Evolutionary conservation across 1,140 invertebrate genomes (phyloP), one percentile per base, ranked within the genome.

Genomic region (Mactra quadrangularis): DNA sequence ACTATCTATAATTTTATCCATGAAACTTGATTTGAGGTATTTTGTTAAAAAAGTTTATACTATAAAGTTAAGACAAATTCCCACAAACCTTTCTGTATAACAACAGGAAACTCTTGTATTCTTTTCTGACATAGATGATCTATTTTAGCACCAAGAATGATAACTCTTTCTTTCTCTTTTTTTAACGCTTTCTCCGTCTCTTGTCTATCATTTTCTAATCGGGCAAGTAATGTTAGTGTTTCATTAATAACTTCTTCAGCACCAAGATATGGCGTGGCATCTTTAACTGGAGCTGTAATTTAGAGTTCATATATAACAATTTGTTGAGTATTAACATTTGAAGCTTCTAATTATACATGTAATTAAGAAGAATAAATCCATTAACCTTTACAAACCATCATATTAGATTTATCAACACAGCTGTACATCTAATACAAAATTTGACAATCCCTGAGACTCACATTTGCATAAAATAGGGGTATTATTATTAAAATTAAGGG

Each of bases 71-170:
- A n/a, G n/a, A n/a, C n/a, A n/a, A n/a, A n/a, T n/a, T n/a, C n/a
- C n/a, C n/a, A n/a, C n/a, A n/a, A n/a, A 92, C 92, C 92, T 88
- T 83, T 90, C 59, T 93, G 91, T 22, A 93, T 91, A 74, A 89
- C 86, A 19, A 47, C 60, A 19, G 91, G 91, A n/a, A 93, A 60
- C 31, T 93, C 90, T 25, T 76, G 72, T 78, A 92, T 74, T 59
- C 87, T 87, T 11, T 83, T 70, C 29, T 87, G 74, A 77, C 86
- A 87, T 25, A 91, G 81, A n/a, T 85, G 83, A 75, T 93, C 90
- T 13, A 90, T 93, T 81, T 89, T 91, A 6, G 77, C 50, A 70
- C 75, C 83, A 11, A 93, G 87, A 35, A 35, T 87, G 3, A 83
- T 62, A n/a, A 87, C 89, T 81, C 85, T 82, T 2, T 81, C 81